Percentiles rank a stretch among this genome's conserved stretches.
Evolutionary conservation across 2,888 invertebrate genomes (phyloP).

Genomic region (Drosophila aldrichi): DNA sequence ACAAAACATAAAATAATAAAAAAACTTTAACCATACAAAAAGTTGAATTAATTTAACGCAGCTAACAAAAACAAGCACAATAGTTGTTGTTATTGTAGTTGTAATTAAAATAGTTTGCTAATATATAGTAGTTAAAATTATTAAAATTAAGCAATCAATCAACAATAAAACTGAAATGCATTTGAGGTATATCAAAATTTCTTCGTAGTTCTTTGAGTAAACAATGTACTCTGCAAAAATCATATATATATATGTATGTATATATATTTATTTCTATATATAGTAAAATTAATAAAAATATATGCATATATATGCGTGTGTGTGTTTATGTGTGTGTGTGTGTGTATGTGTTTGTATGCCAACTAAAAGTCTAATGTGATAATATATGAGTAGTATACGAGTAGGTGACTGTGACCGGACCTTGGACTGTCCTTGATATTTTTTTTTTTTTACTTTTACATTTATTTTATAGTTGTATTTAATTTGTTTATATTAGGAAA

Average conservation of each 20-base stretch:
- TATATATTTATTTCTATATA: slow-evolving; percentile 17
- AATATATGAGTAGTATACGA: slow-evolving; percentile 75
- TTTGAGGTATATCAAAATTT: slow-evolving; percentile 86
- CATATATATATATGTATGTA: slow-evolving; percentile 29
- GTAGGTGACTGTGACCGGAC: slow-evolving; percentile 66
- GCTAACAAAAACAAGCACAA: slow-evolving; percentile 24
- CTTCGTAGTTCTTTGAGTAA: slow-evolving; percentile 83
- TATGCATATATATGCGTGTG: slow-evolving; percentile 1
- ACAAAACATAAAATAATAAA: slow-evolving; percentile 41
- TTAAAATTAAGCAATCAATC: slow-evolving; percentile 79
- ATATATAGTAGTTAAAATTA: slow-evolving; percentile 43
- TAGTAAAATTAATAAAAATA: slow-evolving; percentile 23
- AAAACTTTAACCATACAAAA: slow-evolving; percentile 55
- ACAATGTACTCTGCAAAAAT: slow-evolving; percentile 63
- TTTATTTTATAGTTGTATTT: slow-evolving; percentile 13
- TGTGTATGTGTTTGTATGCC: slow-evolving; percentile 37
- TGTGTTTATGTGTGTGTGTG: slow-evolving; percentile 18
- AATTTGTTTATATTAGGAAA: slow-evolving; percentile 61
- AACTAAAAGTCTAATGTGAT: slow-evolving; percentile 74
- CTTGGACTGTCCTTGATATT: slow-evolving; percentile 7
- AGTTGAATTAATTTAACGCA: slow-evolving; percentile 19
- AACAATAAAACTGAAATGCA: slow-evolving; percentile 85
- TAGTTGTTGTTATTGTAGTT: slow-evolving; percentile 12
- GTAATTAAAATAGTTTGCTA: slow-evolving; percentile 27
- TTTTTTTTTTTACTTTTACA: slow-evolving; percentile 26